phyloP scores from a whole-genome alignment of 2,113 vertebrate species.

The Telmatochromis sp. region DNA sequence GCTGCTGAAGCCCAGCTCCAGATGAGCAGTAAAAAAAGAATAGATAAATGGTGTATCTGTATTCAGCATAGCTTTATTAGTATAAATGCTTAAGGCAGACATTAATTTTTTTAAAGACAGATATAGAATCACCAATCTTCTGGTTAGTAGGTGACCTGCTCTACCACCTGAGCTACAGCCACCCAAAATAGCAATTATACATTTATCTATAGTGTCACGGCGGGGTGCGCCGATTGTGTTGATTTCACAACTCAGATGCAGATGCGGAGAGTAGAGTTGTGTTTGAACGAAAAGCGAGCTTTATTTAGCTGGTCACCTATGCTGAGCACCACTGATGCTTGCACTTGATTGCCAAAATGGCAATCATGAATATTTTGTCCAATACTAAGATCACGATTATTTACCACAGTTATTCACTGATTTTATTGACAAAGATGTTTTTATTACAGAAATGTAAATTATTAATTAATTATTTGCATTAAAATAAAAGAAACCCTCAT shows the following conservation, averaged over 20 bases:
- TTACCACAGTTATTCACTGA: not conserved
- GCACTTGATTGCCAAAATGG: not conserved
- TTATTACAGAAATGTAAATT: not conserved
- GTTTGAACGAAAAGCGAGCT: not conserved
- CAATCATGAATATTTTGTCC: not conserved
- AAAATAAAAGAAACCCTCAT: not conserved
- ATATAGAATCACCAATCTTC: not conserved
- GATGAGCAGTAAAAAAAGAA: not conserved
- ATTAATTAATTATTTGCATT: not conserved
- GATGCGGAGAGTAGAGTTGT: not conserved
- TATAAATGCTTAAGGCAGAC: not conserved
- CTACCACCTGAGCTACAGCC: not conserved
- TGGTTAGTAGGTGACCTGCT: not conserved
- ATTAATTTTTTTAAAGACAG: not conserved
- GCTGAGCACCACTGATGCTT: not conserved
- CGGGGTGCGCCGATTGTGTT: not conserved
- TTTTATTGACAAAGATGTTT: not conserved
- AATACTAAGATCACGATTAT: accelerated
- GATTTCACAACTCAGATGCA: not conserved
- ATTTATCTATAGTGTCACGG: not conserved
- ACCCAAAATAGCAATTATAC: not conserved
- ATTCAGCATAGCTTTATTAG: accelerated
- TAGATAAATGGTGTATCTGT: not conserved
- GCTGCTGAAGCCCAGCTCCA: not conserved
- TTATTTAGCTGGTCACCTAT: not conserved